A percentile compares a stretch with the other conserved stretches of the same genome.
Evolutionary conservation across 1,140 invertebrate species (phyloP).

Genomic region (Heliconius melpomene): DNA sequence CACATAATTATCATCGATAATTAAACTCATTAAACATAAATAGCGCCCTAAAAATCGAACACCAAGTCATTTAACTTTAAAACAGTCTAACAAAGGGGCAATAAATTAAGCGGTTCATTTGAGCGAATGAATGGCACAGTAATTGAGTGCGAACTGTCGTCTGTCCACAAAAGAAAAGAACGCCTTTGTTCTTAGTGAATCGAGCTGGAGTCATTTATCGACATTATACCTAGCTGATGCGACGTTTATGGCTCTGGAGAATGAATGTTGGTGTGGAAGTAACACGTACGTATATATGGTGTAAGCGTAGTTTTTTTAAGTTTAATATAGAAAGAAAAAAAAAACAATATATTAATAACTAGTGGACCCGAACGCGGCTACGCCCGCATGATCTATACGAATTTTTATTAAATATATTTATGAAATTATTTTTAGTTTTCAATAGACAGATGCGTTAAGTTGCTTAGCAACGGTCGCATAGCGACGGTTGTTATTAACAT

Average conservation of each 20-base stretch:
- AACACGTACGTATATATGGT: background rate
- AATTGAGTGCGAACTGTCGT: slow-evolving; percentile 74
- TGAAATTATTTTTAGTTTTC: too few species aligned
- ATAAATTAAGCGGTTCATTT: slow-evolving; percentile 77
- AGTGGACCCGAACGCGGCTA: too few species aligned
- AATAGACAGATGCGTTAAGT: too few species aligned
- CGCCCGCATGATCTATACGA: too few species aligned
- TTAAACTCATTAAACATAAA: slow-evolving; percentile 15
- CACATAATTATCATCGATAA: background rate
- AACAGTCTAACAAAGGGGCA: slow-evolving; percentile 64
- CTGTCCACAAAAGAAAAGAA: slow-evolving; percentile 71
- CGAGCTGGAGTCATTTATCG: slow-evolving; percentile 73
- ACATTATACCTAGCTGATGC: slow-evolving; percentile 74
- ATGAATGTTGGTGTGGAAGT: slow-evolving; percentile 28
- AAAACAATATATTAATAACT: background rate
- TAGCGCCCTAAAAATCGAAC: slow-evolving; percentile 35
- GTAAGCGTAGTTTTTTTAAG: too few species aligned
- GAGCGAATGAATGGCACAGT: slow-evolving; percentile 69
- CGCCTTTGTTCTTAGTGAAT: slow-evolving; percentile 77
- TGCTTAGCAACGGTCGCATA: too few species aligned
- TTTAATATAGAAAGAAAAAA: background rate
- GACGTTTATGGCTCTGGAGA: slow-evolving; percentile 68
- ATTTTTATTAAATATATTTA: too few species aligned
- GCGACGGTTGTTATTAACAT: too few species aligned
- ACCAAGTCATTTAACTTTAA: slow-evolving; percentile 48